Conservation (phyloP, 1,140 invertebrate species). For the Hestina assimilis region DNA sequence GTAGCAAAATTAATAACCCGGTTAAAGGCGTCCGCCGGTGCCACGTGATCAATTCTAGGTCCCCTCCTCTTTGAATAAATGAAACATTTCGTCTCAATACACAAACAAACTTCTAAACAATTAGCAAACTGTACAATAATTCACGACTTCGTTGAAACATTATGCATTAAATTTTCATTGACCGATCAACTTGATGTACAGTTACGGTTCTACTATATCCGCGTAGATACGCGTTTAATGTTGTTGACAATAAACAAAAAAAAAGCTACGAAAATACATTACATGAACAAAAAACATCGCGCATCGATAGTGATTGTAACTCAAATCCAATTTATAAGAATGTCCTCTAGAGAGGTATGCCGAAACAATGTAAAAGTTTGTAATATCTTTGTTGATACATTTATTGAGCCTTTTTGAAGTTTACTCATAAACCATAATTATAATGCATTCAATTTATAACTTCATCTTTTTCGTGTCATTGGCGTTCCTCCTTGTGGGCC, state of each 20-base stretch:
- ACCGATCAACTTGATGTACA: not conserved
- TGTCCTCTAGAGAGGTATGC: conserved; percentile 60
- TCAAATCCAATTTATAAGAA: conserved; percentile 73
- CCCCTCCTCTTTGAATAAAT: conserved; percentile 50
- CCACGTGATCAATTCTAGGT: conserved; percentile 16
- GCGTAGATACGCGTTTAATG: not conserved
- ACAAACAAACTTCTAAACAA: conserved; percentile 50
- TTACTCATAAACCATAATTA: not conserved
- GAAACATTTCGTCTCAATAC: conserved; percentile 41
- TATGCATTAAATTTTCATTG: conserved; percentile 25
- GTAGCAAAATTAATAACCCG: not conserved
- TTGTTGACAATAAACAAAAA: not conserved
- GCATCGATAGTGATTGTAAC: conserved; percentile 48
- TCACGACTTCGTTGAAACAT: conserved; percentile 25
- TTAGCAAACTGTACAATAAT: conserved; percentile 44
- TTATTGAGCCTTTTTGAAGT: not conserved
- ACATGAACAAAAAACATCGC: conserved; percentile 26
- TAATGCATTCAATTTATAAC: not conserved
- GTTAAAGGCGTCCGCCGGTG: conserved; percentile 5
- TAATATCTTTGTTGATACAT: conserved; percentile 25
- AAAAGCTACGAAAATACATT: not conserved
- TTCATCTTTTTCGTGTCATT: no score
- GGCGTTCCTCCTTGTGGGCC: no score
- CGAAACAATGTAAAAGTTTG: conserved; percentile 64
- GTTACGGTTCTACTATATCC: conserved; percentile 3